Evolutionary conservation across 2,113 vertebrate species (phyloP).

Genomic region (Neomonachus schauinslandi): DNA sequence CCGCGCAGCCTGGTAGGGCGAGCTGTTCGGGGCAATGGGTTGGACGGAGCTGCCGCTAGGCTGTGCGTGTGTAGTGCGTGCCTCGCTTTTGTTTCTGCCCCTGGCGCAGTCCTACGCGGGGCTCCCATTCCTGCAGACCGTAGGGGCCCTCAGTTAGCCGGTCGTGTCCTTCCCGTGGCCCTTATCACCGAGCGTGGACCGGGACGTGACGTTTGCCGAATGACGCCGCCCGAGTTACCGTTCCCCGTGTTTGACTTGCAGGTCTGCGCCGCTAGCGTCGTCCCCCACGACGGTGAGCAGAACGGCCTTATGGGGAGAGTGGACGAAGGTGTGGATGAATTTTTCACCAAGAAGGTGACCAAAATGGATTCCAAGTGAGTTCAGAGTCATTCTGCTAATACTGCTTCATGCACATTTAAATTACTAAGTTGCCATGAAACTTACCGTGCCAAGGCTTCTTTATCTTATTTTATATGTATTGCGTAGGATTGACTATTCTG

Average conservation of each 20-base stretch:
- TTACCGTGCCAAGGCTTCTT: neutral
- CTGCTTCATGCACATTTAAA: neutral
- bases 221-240: neutral
- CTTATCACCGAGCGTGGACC: neutral
- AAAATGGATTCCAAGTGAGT: conserved; percentile 93
- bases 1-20: neutral
- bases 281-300: conserved; percentile 94
- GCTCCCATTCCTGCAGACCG: neutral
- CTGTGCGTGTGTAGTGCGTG: neutral
- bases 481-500: neutral
- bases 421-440: neutral
- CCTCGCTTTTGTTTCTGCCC: neutral
- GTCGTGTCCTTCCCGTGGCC: neutral
- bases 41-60: fast-evolving
- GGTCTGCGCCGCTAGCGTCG: conserved; percentile 86
- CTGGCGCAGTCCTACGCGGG: neutral
- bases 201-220: too few species aligned
- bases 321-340: conserved; percentile 98
- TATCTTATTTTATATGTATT: neutral
- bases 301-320: conserved; percentile 97
- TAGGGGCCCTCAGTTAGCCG: neutral
- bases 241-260: conserved; percentile 80
- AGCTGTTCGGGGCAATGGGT: neutral
- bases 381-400: neutral
- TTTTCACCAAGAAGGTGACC: conserved; percentile 98